A percentile compares a stretch with the other conserved stretches of the same genome.
These are phyloP conservation scores for Akabosia matsudoensis DNA, from an alignment of 1,140 invertebrate species.

Conservation along the genomic window DNA sequence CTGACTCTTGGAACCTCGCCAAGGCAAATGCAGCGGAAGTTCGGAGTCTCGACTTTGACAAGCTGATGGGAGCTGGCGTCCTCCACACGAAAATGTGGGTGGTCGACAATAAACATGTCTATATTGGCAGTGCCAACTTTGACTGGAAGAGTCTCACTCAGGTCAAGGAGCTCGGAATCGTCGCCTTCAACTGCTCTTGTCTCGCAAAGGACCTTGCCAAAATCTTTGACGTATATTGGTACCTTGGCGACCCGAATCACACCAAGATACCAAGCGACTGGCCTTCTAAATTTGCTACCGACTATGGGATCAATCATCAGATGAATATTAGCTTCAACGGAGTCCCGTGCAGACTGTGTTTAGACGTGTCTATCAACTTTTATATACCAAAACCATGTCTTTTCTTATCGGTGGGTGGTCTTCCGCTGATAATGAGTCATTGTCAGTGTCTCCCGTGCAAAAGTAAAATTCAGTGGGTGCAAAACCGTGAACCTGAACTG, in stretches of 20 bases:
- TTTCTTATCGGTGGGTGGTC: too few species aligned
- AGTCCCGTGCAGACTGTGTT: too few species aligned
- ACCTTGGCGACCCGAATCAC: constrained; percentile 64
- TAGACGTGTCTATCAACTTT: too few species aligned
- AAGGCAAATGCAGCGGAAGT: constrained; percentile 73
- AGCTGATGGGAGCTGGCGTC: constrained; percentile 80
- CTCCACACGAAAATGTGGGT: constrained; percentile 93
- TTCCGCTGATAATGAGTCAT: too few species aligned
- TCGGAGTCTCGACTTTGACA: constrained; percentile 77
- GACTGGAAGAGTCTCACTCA: constrained; percentile 95
- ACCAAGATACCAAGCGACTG: constrained; percentile 68
- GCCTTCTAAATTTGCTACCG: constrained; percentile 74
- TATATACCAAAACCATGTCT: too few species aligned
- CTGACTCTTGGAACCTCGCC: constrained; percentile 78
- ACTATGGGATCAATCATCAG: constrained; percentile 70
- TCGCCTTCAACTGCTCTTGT: constrained; percentile 76
- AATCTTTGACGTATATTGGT: constrained; percentile 91
- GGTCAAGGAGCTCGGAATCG: constrained; percentile 90
- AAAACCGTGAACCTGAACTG: too few species aligned
- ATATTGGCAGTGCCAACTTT: constrained; percentile 86
- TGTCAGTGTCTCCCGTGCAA: too few species aligned
- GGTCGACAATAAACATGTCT: constrained; percentile 74
- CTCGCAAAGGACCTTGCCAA: constrained; percentile 82
- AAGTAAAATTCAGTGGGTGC: too few species aligned
- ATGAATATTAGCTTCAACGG: constrained; percentile 66